Base-by-base conservation (phyloP, 2,797 vertebrate species). In the Lateolabrax maculatus region DNA sequence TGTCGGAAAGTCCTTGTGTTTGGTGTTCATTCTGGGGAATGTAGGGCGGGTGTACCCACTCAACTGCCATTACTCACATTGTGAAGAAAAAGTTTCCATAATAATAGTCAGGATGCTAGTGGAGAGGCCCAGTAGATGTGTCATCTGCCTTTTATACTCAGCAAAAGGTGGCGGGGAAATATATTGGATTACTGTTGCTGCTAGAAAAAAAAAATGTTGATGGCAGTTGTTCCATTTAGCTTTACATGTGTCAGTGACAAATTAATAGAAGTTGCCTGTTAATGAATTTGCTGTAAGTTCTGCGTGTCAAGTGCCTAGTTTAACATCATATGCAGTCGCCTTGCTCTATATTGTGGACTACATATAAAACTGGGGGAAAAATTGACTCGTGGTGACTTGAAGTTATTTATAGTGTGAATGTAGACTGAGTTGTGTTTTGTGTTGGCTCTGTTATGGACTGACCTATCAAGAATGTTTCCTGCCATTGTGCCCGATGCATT, bases 1-100 rank as follows among this genome's bases (percentile, higher is more conserved):
- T 89, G 87, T 81, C 76, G 18, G 80, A 86, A 71, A 36, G 56
- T 19, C 66, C 72, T 83, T 57, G 29, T 48, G 64, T 80, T 85
- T n/a, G 16, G 16, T 73, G 68, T 62, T 85, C 86, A 73, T 56
- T 53, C 58, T 27, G 46, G 57, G 57, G 48, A 80, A 85, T 81
- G 64, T 82, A 64, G 80, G 61, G 51, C 43, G 48, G 70, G 56
- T 79, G 49, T 46, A 25, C 5, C 5, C 31, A 43, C 55, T 79
- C 52, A 52, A 63, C 68, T 87, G 46, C 21, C 41, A 52, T 72
- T 74, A 73, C 15, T 48, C 63, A 29, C 6, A 0, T n/a, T 60
- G 75, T 70, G 36, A 49, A 57, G 23, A 52, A 56, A 80, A 61
- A 31, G 27, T 65, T 41, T 55, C 21, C 3, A 39, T 3, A 49